These are phyloP conservation scores for Notamacropus eugenii DNA, from an alignment of 2,797 vertebrate species.

Conservation along the genomic window DNA sequence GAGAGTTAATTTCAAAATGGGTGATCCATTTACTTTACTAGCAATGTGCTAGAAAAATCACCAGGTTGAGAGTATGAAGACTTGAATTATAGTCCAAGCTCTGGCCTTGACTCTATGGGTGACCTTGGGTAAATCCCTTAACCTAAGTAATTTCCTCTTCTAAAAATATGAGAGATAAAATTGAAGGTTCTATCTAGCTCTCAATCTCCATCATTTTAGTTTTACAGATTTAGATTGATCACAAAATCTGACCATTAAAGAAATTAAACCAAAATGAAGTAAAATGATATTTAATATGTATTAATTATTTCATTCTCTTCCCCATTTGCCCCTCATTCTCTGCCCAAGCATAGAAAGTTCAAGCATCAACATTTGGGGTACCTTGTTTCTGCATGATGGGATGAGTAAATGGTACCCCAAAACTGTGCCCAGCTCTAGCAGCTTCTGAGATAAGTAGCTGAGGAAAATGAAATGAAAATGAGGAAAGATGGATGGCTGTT, in stretches of 20 bases:
- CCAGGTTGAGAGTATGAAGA: background rate
- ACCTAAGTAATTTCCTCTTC: conserved; percentile 11
- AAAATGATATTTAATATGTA: background rate
- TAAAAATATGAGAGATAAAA: conserved; percentile 45
- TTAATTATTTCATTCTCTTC: background rate
- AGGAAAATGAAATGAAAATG: conserved; percentile 63
- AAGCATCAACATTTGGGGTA: background rate
- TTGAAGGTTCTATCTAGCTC: background rate
- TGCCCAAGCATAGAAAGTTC: background rate
- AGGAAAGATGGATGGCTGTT: conserved; percentile 54
- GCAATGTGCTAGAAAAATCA: conserved; percentile 38
- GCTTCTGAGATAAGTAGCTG: conserved; percentile 54
- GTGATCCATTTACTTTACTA: background rate
- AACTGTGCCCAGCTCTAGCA: conserved; percentile 60
- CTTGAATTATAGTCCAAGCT: conserved; percentile 37
- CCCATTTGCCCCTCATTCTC: background rate
- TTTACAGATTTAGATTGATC: conserved; percentile 33
- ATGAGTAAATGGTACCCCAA: conserved; percentile 56
- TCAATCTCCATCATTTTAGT: conserved; percentile 33
- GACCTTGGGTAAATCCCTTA: conserved; percentile 3
- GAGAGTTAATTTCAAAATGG: background rate
- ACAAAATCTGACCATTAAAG: conserved; percentile 28
- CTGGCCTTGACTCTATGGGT: background rate
- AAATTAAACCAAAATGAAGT: conserved; percentile 43
- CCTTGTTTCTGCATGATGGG: background rate